phyloP scores from a whole-genome alignment of 2,797 vertebrate genomes.

The Sebastes wilsoni region DNA sequence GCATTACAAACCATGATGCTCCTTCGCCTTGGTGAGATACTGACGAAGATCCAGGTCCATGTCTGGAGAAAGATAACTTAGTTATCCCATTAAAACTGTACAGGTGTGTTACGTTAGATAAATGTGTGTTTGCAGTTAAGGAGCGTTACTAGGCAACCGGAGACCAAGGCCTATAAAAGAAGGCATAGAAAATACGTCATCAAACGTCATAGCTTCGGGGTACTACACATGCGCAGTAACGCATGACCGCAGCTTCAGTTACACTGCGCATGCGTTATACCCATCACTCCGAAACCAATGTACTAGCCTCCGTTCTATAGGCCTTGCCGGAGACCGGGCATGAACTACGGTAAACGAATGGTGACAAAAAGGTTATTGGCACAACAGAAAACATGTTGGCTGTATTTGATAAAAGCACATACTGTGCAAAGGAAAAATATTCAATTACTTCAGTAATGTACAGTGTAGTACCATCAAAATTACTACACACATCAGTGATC shows the following conservation, averaged over 20 bases:
- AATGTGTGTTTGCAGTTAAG: background rate
- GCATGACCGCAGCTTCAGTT: no score
- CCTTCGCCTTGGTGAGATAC: constrained; percentile 59
- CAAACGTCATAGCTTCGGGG: no score
- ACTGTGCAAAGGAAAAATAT: no score
- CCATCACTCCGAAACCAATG: fast-evolving
- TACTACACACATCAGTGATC: no score
- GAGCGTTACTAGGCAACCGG: constrained; percentile 58
- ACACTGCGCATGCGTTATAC: no score
- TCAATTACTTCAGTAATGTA: no score
- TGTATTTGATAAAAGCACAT: no score
- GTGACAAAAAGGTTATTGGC: constrained; percentile 19
- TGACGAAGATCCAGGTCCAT: constrained; percentile 78
- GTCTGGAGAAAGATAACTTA: background rate
- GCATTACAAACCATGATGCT: constrained; percentile 66
- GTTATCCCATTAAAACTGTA: background rate
- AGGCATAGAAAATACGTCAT: no score
- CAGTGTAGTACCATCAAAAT: no score
- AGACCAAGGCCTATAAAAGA: background rate
- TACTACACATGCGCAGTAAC: no score
- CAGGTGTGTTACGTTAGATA: background rate
- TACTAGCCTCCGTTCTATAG: fast-evolving
- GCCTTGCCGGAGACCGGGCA: background rate
- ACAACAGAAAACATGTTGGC: no score
- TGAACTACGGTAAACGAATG: constrained; percentile 30